These are phyloP conservation scores for Fabriciana adippe DNA, from an alignment of 2,888 invertebrate genomes.

Conservation along the genomic window DNA sequence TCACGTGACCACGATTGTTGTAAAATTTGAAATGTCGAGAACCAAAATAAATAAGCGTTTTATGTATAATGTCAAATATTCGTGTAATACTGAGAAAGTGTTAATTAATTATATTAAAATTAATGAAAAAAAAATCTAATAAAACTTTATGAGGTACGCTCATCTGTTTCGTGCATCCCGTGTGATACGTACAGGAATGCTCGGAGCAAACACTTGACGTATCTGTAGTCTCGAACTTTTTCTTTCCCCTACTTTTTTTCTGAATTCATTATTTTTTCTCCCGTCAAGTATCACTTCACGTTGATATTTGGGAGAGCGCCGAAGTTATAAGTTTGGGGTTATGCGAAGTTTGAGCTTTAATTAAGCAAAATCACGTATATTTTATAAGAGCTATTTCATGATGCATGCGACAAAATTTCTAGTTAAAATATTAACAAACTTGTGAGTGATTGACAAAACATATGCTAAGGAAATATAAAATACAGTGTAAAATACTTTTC, in stretches of 20 bases:
- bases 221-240: constrained; percentile 48
- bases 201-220: constrained; percentile 50
- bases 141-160: too few relatives aligned
- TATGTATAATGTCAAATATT: too few relatives aligned
- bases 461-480: too few relatives aligned
- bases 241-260: constrained; percentile 44
- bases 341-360: constrained; percentile 11
- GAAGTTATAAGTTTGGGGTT: constrained; percentile 21
- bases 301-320: constrained; percentile 28
- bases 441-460: too few relatives aligned
- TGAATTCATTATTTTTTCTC: constrained; percentile 51
- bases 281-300: constrained; percentile 40
- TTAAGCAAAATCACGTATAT: constrained; percentile 27
- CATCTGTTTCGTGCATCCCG: constrained; percentile 2
- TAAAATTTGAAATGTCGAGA: too few relatives aligned
- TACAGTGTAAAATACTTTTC: too few relatives aligned
- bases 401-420: background rate
- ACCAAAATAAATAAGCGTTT: too few relatives aligned
- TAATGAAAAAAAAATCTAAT: too few relatives aligned
- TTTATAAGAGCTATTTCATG: background rate
- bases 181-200: constrained; percentile 38
- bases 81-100: too few relatives aligned
- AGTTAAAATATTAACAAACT: too few relatives aligned
- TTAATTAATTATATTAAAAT: too few relatives aligned
- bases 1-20: too few relatives aligned